Evolutionary conservation across 2,888 invertebrate genomes (phyloP), one percentile per base, ranked within the genome.

Genomic region (Lasioglossum leucozonium): DNA sequence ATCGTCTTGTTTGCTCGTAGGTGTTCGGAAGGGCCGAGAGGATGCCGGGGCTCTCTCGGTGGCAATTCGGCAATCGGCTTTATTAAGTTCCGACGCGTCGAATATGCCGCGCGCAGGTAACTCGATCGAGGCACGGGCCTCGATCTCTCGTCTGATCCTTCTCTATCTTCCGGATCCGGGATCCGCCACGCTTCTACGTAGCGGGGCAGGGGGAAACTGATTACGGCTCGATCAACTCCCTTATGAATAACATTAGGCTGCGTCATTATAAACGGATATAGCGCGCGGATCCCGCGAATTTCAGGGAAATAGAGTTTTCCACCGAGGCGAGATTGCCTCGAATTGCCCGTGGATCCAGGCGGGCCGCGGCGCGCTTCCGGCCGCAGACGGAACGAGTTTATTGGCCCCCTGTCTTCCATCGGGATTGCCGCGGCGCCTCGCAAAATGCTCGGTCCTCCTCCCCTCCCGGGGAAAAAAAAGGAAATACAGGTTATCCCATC

Each of bases 61-160:
- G 89, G 89, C 84, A 89, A 89, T 91, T 91, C 88, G 90, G 88
- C 89, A 91, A 91, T 91, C 91, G 87, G 84, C 86, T 88, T 91
- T 89, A 91, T 91, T 85, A 88, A 91, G 88, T 91, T 91, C 89
- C 84, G 73, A 72, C 74, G 67, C 74, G 79, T 78, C 81, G 73
- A 81, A 85, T 88, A 87, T 77, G 89, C 81, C 82, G 77, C 26
- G 67, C n/a, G 51, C 6, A 30, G 47, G 40, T 75, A 84, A 84
- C 73, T 77, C 76, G 72, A 77, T 81, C 55, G 72, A 30, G 47
- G 30, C 58, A 18, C 8, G n/a, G n/a, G 67, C 22, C 8, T 34
- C 18, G 34, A 30, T 37, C 62, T 47, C 18, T 47, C 47, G 16
- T 37, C 51, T 10, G 72, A 67, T 78, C 55, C 51, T 55, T 6